Percentiles rank a stretch among this genome's conserved stretches.
These are phyloP conservation scores for Fissipunctia ypsillon DNA, from an alignment of 2,888 invertebrate species.

Conservation along the genomic window DNA sequence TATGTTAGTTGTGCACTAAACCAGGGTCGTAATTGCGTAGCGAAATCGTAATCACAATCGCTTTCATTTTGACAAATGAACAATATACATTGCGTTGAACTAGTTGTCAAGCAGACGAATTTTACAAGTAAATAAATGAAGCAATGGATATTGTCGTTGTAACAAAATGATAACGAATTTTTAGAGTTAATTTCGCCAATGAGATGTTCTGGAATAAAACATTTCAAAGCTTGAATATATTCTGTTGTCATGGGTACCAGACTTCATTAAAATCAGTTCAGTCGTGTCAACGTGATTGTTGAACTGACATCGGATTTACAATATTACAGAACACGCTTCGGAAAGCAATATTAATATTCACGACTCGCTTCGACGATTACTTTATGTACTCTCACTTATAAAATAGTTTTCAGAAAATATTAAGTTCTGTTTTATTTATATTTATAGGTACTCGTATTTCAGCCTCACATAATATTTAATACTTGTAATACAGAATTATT, in stretches of 20 bases:
- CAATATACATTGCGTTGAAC: background rate
- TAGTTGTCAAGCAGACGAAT: background rate
- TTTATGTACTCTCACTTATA: background rate
- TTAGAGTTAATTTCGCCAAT: background rate
- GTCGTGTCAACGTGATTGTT: slow-evolving; percentile 16
- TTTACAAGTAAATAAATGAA: background rate
- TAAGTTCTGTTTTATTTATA: slow-evolving; percentile 1
- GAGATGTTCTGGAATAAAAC: too few species aligned
- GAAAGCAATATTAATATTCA: slow-evolving; percentile 30
- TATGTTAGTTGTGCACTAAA: slow-evolving; percentile 2
- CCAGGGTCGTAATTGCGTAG: background rate
- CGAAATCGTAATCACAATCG: background rate
- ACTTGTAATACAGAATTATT: slow-evolving; percentile 42
- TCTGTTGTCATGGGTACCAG: background rate
- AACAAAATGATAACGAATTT: background rate
- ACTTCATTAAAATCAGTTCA: slow-evolving; percentile 25
- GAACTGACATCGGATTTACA: slow-evolving; percentile 17
- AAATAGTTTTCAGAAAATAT: slow-evolving; percentile 20
- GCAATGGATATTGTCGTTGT: background rate
- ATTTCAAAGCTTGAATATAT: background rate
- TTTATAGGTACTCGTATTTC: background rate
- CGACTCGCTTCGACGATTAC: slow-evolving; percentile 18
- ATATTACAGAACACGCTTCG: slow-evolving; percentile 13
- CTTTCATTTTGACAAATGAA: background rate
- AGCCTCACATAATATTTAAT: too few species aligned